These are phyloP conservation scores for Brachypteracias leptosomus DNA, from an alignment of 2,113 vertebrate species.

Conservation along the genomic window DNA sequence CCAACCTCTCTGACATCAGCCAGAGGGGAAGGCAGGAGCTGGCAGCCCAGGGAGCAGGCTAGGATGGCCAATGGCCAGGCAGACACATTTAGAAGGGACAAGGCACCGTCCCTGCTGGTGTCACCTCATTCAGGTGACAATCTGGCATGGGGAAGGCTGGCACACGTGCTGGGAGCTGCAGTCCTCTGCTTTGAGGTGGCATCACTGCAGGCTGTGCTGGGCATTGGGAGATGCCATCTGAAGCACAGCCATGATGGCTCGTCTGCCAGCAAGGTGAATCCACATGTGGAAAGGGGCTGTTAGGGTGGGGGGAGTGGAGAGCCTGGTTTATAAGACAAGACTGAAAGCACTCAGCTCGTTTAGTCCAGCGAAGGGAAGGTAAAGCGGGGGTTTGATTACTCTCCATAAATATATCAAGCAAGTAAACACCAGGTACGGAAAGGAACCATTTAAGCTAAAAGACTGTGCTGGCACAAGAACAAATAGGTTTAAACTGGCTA, in stretches of 20 bases:
- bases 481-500: slow-evolving; percentile 44
- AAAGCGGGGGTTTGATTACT: slow-evolving; percentile 9
- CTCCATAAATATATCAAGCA: slow-evolving; percentile 34
- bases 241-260: fast-evolving
- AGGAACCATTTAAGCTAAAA: slow-evolving; percentile 50
- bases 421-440: slow-evolving; percentile 47
- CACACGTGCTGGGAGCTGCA: fast-evolving
- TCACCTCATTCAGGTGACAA: not conserved
- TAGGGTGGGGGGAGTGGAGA: not conserved
- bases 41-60: fast-evolving
- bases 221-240: not conserved
- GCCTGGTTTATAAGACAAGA: not conserved
- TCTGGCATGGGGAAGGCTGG: not conserved
- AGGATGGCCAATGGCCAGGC: fast-evolving
- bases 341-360: slow-evolving; percentile 34
- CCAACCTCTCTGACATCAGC: not conserved
- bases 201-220: not conserved
- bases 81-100: fast-evolving
- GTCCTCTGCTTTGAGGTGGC: fast-evolving
- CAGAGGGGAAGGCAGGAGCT: not conserved
- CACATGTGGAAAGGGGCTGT: not conserved
- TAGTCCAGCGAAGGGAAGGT: not conserved
- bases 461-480: slow-evolving; percentile 16
- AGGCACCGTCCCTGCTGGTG: not conserved
- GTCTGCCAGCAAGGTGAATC: not conserved